phyloP scores from a whole-genome alignment of 2,888 invertebrate genomes.

The Drosophila neotestacea region DNA sequence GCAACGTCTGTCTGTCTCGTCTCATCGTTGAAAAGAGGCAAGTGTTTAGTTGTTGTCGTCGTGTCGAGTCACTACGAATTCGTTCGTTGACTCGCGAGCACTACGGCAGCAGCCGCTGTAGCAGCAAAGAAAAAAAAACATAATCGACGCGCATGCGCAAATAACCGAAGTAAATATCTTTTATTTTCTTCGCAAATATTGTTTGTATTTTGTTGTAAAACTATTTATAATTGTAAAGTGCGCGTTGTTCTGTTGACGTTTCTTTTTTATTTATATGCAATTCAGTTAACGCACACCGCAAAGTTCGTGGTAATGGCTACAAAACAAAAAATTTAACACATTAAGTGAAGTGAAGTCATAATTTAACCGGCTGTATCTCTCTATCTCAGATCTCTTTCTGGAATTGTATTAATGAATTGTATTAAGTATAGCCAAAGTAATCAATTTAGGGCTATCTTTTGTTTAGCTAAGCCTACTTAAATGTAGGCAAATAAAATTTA shows the following conservation, averaged over 20 bases:
- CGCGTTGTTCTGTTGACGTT: constrained; percentile 53
- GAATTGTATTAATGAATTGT: no score
- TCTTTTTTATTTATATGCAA: constrained; percentile 60
- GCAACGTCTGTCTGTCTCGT: constrained; percentile 7
- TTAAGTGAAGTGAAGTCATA: constrained; percentile 23
- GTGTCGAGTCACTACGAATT: constrained; percentile 78
- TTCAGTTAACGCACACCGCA: constrained; percentile 26
- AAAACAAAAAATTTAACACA: constrained; percentile 36
- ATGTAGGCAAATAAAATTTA: constrained; percentile 2
- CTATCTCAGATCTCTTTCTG: not conserved
- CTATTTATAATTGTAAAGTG: constrained; percentile 41
- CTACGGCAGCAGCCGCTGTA: constrained; percentile 29
- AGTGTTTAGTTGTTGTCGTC: constrained; percentile 19
- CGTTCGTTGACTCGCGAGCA: constrained; percentile 81
- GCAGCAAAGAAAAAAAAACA: constrained; percentile 20
- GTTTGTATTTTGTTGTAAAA: constrained; percentile 37
- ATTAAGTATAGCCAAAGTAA: not conserved
- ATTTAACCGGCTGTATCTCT: constrained; percentile 33
- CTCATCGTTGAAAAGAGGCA: constrained; percentile 32
- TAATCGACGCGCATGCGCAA: constrained; percentile 73
- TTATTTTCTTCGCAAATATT: constrained; percentile 22
- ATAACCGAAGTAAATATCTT: constrained; percentile 26
- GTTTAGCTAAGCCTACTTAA: not conserved
- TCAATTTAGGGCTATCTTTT: not conserved
- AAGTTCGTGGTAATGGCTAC: constrained; percentile 40